These are phyloP conservation scores for Thaumetopoea pityocampa DNA, from an alignment of 1,140 invertebrate species.

Conservation along the genomic window DNA sequence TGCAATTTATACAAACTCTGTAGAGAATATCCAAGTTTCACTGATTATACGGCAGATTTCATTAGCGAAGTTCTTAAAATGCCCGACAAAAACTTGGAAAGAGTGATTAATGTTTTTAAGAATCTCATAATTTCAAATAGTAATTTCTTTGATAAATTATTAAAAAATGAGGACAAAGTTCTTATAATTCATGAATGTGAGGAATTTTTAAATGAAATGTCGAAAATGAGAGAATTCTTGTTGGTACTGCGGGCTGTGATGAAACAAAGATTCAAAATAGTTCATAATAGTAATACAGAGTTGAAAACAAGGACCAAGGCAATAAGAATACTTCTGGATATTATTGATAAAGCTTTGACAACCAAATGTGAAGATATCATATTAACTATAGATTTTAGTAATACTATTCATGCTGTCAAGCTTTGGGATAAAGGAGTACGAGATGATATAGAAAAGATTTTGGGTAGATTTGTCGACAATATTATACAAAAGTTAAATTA, in stretches of 20 bases:
- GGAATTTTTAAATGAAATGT: background rate
- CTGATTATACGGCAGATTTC: constrained; percentile 11
- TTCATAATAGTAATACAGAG: background rate
- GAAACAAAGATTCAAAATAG: constrained; percentile 2
- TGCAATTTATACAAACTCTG: constrained; percentile 12
- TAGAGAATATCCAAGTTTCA: constrained; percentile 15
- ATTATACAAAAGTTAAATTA: background rate
- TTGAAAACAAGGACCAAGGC: background rate
- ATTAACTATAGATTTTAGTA: background rate
- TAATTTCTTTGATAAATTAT: background rate
- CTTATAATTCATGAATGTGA: no score
- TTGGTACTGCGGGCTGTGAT: background rate
- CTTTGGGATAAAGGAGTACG: background rate
- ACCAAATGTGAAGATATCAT: background rate
- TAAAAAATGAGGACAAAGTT: background rate
- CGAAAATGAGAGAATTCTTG: background rate
- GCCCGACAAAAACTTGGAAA: constrained; percentile 3
- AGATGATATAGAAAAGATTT: background rate
- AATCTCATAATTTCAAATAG: background rate
- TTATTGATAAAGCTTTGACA: constrained; percentile 2
- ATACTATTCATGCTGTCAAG: background rate
- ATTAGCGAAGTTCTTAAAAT: constrained; percentile 15
- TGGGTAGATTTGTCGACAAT: background rate
- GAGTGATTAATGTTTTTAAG: background rate
- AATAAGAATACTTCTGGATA: background rate